Base-by-base conservation (phyloP, 1,140 invertebrate genomes). In the Drosophila obscura region DNA sequence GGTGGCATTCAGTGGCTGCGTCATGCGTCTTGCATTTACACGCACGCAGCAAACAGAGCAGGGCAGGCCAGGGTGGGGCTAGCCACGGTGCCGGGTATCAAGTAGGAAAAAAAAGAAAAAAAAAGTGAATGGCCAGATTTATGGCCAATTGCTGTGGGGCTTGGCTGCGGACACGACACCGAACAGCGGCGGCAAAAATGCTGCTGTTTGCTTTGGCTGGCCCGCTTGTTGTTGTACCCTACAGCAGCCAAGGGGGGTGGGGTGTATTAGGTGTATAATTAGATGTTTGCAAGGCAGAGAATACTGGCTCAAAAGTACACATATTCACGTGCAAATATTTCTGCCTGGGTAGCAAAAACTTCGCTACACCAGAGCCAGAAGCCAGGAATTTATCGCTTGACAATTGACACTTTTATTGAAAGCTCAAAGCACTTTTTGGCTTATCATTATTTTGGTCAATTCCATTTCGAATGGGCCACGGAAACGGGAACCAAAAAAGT, bases 101-200 rank as follows among this genome's bases (percentile, higher is more conserved):
- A 19, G 19, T 19, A 19, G 19, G 19, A 19, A 19, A 19, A 19
- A 19, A 77, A 62, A 35, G 49, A 69, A 52, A 51, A 55, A 77
- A 85, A 85, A 84, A 84, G 81, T 84, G 81, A 84, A 84, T 87
- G 81, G 28, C 68, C 57, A 87, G 82, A 84, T 84, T 84, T 84
- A 84, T 84, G 82, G 81, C 31, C 81, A 77, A 81, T 87, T 84
- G 81, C 67, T 62, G 77, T 87, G 75, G 81, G 82, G 81, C 82
- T 81, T 87, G 81, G 81, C 82, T 84, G 81, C 77, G 77, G 79
- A 87, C 82, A 84, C 79, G 82, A 84, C 81, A 87, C 55, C 69
- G 64, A 77, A 84, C 82, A 87, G 35, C 64, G 61, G 73, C 68
- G 78, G 50, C 77, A 76, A 84, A 65, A 75, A 81, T 49, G 52